Conservation (phyloP, 2,888 invertebrate species). For the Scaptomyza reducta region DNA sequence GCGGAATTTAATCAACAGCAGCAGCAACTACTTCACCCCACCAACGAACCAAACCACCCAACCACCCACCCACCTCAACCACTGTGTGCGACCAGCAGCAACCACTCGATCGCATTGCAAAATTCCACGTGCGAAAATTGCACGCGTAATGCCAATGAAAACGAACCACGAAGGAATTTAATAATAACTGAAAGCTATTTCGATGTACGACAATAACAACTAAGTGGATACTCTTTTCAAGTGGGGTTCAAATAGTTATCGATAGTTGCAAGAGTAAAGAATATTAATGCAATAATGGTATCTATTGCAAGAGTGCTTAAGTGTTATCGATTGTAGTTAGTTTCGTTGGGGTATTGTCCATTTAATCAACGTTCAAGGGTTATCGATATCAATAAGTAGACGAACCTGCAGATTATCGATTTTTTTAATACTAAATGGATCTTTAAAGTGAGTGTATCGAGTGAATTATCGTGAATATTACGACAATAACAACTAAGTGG, state of each 20-base stretch:
- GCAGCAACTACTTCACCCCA: constrained; percentile 31
- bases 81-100: background rate
- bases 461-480: no score
- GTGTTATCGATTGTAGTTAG: no score
- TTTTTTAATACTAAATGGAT: no score
- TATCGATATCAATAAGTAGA: no score
- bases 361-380: no score
- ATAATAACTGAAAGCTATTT: constrained; percentile 40
- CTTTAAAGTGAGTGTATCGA: no score
- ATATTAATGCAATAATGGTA: no score
- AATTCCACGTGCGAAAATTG: constrained; percentile 75
- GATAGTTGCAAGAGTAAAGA: background rate
- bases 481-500: background rate
- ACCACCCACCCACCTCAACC: background rate
- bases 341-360: no score
- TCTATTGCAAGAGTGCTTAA: no score
- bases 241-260: background rate
- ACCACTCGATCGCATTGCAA: constrained; percentile 63
- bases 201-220: background rate
- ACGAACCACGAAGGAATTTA: constrained; percentile 64
- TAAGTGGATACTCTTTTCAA: background rate
- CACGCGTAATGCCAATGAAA: constrained; percentile 69
- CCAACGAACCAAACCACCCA: background rate
- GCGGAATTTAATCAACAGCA: constrained; percentile 74
- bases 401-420: no score